phyloP scores from a whole-genome alignment of 2,888 invertebrate genomes.

The Cheilosia urbana region DNA sequence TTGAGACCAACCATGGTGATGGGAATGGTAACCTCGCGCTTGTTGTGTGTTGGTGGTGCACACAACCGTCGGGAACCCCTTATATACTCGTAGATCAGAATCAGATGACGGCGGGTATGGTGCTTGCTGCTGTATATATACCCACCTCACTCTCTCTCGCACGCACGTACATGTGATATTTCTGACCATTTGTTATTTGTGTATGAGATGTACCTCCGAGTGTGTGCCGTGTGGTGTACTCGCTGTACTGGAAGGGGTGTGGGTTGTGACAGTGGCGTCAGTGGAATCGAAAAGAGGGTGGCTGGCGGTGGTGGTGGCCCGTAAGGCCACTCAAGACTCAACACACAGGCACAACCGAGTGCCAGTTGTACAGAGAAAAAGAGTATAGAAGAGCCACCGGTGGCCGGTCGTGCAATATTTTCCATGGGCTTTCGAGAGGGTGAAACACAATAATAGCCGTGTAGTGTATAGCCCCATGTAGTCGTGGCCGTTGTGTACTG shows the following conservation, averaged over 20 bases:
- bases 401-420: slow-evolving; percentile 72
- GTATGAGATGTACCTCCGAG: slow-evolving; percentile 41
- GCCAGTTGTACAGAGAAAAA: slow-evolving; percentile 13
- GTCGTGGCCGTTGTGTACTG: slow-evolving; percentile 52
- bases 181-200: slow-evolving; percentile 65
- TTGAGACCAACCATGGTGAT: slow-evolving; percentile 63
- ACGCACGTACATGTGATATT: slow-evolving; percentile 51
- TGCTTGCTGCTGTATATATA: slow-evolving; percentile 41
- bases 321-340: slow-evolving; percentile 54
- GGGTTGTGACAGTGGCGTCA: slow-evolving; percentile 72
- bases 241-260: slow-evolving; percentile 64
- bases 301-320: slow-evolving; percentile 60
- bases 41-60: slow-evolving; percentile 53
- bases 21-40: slow-evolving; percentile 2
- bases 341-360: slow-evolving; percentile 21
- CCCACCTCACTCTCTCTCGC: slow-evolving; percentile 66
- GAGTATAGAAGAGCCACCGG: slow-evolving; percentile 60
- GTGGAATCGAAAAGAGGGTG: slow-evolving; percentile 71
- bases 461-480: slow-evolving; percentile 52
- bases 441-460: slow-evolving; percentile 67
- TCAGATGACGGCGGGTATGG: slow-evolving; percentile 13
- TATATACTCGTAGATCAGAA: slow-evolving; percentile 38
- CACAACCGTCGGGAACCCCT: slow-evolving; percentile 24
- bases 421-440: slow-evolving; percentile 70
- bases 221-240: slow-evolving; percentile 35